phyloP scores from a whole-genome alignment of 1,140 invertebrate genomes.

The Drosophila gunungcola region DNA sequence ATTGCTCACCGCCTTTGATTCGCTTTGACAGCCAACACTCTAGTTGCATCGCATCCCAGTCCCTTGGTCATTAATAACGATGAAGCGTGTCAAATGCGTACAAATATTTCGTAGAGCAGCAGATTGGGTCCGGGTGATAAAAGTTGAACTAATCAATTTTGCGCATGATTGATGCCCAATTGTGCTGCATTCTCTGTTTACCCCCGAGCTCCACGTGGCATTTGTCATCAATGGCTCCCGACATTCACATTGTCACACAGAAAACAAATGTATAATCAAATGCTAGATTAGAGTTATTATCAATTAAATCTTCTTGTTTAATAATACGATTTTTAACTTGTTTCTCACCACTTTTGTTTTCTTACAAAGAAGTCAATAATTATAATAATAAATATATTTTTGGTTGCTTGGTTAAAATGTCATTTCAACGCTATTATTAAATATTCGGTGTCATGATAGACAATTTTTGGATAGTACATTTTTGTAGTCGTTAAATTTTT shows the following conservation, averaged over 20 bases:
- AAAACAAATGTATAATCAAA: not conserved
- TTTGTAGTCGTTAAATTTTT: too few relatives aligned
- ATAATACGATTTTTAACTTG: too few relatives aligned
- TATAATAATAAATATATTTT: too few relatives aligned
- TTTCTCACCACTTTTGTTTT: too few relatives aligned
- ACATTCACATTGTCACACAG: not conserved
- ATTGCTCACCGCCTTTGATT: constrained; percentile 14
- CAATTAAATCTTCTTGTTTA: too few relatives aligned
- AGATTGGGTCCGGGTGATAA: constrained; percentile 20
- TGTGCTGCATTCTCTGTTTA: constrained; percentile 75
- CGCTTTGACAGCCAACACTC: constrained; percentile 26
- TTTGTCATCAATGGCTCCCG: constrained; percentile 42
- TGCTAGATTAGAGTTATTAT: too few relatives aligned
- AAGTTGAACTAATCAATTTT: constrained; percentile 78
- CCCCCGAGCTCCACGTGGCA: constrained; percentile 17
- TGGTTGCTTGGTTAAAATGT: too few relatives aligned
- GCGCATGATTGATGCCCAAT: constrained; percentile 81
- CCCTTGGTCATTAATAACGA: constrained; percentile 63
- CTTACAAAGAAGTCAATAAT: too few relatives aligned
- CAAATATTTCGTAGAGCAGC: constrained; percentile 40
- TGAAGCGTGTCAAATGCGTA: constrained; percentile 53
- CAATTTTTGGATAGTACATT: too few relatives aligned
- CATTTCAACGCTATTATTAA: too few relatives aligned
- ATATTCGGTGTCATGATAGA: too few relatives aligned
- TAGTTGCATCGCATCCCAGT: constrained; percentile 7